Conservation (phyloP, 2,113 vertebrate species). For the Crotalus viridis region DNA sequence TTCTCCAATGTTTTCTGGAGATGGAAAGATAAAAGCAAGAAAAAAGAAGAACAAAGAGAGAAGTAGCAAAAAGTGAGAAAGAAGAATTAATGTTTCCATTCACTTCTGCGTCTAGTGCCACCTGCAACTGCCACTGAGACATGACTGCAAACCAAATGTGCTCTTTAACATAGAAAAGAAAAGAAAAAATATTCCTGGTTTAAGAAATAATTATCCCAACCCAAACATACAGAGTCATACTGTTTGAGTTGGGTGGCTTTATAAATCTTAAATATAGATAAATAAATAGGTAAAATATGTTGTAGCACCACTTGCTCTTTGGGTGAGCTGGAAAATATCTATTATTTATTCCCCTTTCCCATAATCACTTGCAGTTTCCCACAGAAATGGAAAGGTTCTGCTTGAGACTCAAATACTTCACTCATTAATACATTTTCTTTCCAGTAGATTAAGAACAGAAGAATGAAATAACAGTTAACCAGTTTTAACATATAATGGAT, state of each 20-base stretch:
- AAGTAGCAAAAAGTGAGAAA: neutral
- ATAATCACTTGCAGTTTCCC: neutral
- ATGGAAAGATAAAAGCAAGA: neutral
- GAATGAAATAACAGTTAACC: neutral
- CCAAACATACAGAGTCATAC: too few relatives aligned
- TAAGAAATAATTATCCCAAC: neutral
- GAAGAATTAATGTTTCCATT: neutral
- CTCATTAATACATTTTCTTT: neutral
- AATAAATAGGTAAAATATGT: neutral
- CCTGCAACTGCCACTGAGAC: neutral
- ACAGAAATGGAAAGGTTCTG: conserved; percentile 24
- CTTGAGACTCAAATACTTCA: conserved; percentile 23
- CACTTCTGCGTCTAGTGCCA: neutral
- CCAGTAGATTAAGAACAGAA: neutral
- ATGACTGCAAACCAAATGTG: neutral
- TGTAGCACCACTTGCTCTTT: too few relatives aligned
- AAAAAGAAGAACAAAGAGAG: too few relatives aligned
- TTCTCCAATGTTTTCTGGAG: neutral
- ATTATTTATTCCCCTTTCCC: neutral
- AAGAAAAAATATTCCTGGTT: neutral
- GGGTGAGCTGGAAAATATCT: neutral
- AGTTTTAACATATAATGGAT: conserved; percentile 18
- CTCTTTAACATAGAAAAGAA: neutral
- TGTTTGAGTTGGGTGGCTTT: neutral
- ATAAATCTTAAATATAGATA: neutral